phyloP scores from a whole-genome alignment of 2,797 vertebrate species.

The Danio choprae region DNA sequence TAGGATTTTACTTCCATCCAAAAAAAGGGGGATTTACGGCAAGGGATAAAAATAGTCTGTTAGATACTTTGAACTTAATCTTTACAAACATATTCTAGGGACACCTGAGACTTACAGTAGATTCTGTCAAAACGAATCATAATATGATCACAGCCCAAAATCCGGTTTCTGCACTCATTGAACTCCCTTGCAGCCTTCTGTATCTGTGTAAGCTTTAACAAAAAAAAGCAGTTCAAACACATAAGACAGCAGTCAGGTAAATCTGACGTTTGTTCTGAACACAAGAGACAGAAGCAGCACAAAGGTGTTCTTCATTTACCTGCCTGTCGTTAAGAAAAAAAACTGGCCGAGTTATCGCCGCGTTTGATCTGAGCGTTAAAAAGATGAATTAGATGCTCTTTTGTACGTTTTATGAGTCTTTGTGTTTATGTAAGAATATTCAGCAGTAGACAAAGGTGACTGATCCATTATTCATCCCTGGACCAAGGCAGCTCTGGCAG shows the following conservation, averaged over 20 bases:
- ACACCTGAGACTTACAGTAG: no score
- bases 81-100: no score
- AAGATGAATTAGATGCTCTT: conserved; percentile 85
- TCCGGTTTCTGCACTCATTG: no score
- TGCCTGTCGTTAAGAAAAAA: conserved; percentile 44
- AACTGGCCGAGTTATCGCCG: conserved; percentile 45
- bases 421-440: conserved; percentile 95
- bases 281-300: conserved; percentile 15
- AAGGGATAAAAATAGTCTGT: no score
- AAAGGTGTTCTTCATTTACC: conserved; percentile 43
- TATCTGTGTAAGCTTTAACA: neutral
- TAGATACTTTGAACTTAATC: no score
- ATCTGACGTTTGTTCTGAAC: conserved; percentile 10
- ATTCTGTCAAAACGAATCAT: no score
- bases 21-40: no score
- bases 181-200: neutral
- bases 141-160: no score
- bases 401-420: conserved; percentile 79
- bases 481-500: conserved; percentile 89
- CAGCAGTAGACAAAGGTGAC: conserved; percentile 95
- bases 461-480: conserved; percentile 91
- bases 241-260: neutral
- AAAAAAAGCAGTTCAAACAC: neutral
- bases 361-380: conserved; percentile 85
- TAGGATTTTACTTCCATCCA: no score